Evolutionary conservation across 2,797 vertebrate genomes (phyloP).

Genomic region (Eulemur mongoz): DNA sequence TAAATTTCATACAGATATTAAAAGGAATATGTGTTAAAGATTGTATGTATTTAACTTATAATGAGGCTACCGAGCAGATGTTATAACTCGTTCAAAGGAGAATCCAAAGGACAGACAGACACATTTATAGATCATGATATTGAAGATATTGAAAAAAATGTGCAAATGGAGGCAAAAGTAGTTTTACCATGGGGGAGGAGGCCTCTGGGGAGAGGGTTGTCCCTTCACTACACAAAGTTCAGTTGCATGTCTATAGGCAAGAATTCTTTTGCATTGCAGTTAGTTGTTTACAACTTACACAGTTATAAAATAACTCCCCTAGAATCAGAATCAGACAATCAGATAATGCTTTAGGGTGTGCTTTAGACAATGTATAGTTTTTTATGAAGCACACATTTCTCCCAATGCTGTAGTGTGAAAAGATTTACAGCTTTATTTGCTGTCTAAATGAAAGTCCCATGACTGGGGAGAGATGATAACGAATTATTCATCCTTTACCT

Average conservation of each 20-base stretch:
- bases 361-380: background rate
- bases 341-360: background rate
- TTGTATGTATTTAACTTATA: background rate
- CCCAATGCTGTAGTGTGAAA: background rate
- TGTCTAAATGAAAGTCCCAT: background rate
- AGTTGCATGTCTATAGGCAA: background rate
- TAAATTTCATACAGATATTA: background rate
- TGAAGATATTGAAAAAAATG: background rate
- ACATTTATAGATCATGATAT: background rate
- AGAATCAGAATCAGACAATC: background rate
- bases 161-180: background rate
- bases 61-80: background rate
- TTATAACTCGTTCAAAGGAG: background rate
- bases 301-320: background rate
- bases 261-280: background rate
- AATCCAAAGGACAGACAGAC: background rate
- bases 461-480: background rate
- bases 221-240: background rate
- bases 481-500: background rate
- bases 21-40: background rate
- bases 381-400: background rate
- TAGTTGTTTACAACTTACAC: background rate
- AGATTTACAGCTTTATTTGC: background rate
- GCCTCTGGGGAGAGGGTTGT: accelerated
- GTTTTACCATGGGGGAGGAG: background rate